These are phyloP conservation scores for Eristalinus aeneus DNA, from an alignment of 2,888 invertebrate genomes.

Conservation along the genomic window DNA sequence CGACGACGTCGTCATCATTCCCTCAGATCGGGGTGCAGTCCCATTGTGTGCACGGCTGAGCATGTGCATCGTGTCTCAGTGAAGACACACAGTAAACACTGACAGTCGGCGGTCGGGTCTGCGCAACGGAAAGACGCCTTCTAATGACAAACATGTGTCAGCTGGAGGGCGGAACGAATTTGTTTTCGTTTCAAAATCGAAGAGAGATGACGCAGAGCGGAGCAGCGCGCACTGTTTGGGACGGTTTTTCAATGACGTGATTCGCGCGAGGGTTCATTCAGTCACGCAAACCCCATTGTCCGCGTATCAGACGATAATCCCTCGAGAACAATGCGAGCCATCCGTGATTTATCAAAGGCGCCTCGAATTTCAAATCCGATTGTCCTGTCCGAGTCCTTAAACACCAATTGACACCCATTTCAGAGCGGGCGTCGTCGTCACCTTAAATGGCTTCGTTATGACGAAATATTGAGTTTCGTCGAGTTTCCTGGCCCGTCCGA, in stretches of 20 bases:
- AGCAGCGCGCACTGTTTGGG: too few relatives aligned
- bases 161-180: neutral
- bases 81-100: neutral
- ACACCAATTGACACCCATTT: slow-evolving; percentile 16
- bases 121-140: neutral
- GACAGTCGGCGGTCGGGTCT: neutral
- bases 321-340: neutral
- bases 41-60: neutral
- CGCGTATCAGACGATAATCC: neutral
- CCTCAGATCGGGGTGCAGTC: neutral
- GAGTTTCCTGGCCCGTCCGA: neutral
- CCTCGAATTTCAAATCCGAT: neutral
- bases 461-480: neutral
- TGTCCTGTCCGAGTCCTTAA: slow-evolving; percentile 1
- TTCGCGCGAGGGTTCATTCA: too few relatives aligned
- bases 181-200: neutral
- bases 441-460: slow-evolving; percentile 5
- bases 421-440: neutral
- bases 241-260: too few relatives aligned
- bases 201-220: too few relatives aligned
- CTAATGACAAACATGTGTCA: neutral
- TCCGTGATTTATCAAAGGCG: neutral
- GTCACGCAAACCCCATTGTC: neutral
- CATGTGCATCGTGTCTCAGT: neutral
- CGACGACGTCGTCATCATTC: neutral